Evolutionary conservation across 2,888 invertebrate species (phyloP).

Genomic region (Choreutis nemorana): DNA sequence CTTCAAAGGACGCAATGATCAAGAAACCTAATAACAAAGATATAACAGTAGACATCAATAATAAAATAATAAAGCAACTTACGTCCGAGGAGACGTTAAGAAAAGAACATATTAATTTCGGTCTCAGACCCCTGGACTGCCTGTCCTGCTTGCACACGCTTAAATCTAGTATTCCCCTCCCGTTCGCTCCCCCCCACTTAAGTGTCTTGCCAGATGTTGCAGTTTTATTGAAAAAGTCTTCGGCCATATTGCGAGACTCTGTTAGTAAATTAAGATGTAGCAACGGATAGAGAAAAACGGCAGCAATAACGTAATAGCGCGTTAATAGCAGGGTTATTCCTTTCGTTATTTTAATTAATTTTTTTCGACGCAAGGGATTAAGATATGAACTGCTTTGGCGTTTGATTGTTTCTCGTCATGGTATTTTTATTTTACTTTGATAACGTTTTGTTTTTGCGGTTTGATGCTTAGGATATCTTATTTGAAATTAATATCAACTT

Average conservation of each 20-base stretch:
- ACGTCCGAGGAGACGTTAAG: conserved; percentile 41
- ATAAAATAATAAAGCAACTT: conserved; percentile 50
- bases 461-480: too few relatives aligned
- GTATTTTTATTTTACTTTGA: too few relatives aligned
- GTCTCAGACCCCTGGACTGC: conserved; percentile 25
- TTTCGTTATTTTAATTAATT: conserved; percentile 18
- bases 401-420: too few relatives aligned
- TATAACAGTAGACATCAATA: too few relatives aligned
- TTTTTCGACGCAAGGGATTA: conserved; percentile 4
- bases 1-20: too few relatives aligned
- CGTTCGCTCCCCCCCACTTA: conserved; percentile 47
- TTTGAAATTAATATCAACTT: too few relatives aligned
- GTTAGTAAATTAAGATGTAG: conserved; percentile 62
- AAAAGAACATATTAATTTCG: conserved; percentile 64
- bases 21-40: too few relatives aligned
- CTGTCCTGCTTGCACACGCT: conserved; percentile 24
- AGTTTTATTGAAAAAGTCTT: conserved; percentile 63
- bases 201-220: conserved; percentile 58
- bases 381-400: too few relatives aligned
- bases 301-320: conserved; percentile 23
- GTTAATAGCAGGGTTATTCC: conserved; percentile 21
- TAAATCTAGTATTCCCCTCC: conserved; percentile 20
- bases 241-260: conserved; percentile 50
- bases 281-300: conserved; percentile 25
- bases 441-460: too few relatives aligned